Percentiles rank a stretch among this genome's conserved stretches.
Evolutionary conservation across 2,797 vertebrate genomes (phyloP).

Genomic region (Scolopax rusticola): DNA sequence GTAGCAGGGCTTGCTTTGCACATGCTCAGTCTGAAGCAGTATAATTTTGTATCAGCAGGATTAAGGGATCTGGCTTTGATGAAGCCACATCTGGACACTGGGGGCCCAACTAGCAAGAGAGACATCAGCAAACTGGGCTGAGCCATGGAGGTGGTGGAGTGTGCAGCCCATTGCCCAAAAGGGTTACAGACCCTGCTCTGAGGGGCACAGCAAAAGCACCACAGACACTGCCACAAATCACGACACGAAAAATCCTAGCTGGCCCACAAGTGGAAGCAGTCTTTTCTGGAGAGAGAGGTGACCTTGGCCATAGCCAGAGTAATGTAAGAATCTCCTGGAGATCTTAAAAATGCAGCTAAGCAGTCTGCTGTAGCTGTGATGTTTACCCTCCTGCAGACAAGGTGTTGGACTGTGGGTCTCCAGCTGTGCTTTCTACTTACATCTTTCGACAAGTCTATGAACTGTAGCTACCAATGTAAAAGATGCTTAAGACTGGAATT

Average conservation of each 20-base stretch:
- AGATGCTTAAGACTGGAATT: neutral
- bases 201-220: neutral
- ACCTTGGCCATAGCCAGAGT: neutral
- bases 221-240: neutral
- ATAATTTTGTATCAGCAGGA: neutral
- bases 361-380: neutral
- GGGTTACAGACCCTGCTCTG: neutral
- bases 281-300: neutral
- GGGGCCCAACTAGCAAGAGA: neutral
- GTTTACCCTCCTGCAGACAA: neutral
- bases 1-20: neutral
- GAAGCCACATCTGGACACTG: neutral
- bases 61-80: neutral
- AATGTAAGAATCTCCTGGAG: neutral
- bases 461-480: neutral
- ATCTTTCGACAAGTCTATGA: neutral
- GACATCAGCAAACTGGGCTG: neutral
- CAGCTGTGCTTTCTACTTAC: neutral
- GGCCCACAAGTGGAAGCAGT: neutral
- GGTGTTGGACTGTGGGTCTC: neutral
- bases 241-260: neutral
- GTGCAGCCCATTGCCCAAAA: no score
- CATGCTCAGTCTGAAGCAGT: neutral
- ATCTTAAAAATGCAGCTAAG: neutral
- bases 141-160: fast-evolving